These are phyloP conservation scores for Xestobium rufovillosum DNA, from an alignment of 2,888 invertebrate genomes.

Conservation along the genomic window DNA sequence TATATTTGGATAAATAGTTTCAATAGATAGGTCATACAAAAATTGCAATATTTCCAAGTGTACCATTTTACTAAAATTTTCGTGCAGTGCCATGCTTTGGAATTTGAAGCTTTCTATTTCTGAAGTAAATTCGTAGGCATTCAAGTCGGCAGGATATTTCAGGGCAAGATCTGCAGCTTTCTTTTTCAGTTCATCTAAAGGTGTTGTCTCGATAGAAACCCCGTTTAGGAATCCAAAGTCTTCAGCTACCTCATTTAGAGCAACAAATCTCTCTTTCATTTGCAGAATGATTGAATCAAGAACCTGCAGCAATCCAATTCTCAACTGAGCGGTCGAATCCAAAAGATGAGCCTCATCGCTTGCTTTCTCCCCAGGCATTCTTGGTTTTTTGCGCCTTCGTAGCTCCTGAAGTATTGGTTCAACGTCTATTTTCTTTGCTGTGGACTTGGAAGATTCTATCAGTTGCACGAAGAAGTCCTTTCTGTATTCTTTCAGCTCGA, in stretches of 20 bases:
- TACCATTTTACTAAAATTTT: constrained; percentile 2
- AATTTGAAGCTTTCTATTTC: constrained; percentile 12
- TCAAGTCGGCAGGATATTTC: constrained; percentile 7
- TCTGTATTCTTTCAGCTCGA: constrained; percentile 10
- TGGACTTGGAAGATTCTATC: constrained; percentile 8
- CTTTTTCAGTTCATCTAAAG: background rate
- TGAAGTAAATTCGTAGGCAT: constrained; percentile 9
- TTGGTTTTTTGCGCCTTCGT: constrained; percentile 7
- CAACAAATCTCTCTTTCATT: constrained; percentile 6
- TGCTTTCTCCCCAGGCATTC: constrained; percentile 9
- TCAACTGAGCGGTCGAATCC: constrained; percentile 7
- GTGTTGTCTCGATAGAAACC: background rate
- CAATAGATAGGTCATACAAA: constrained; percentile 8
- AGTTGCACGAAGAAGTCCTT: constrained; percentile 9
- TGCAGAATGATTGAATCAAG: constrained; percentile 7
- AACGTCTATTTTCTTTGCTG: constrained; percentile 4
- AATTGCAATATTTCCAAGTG: constrained; percentile 5
- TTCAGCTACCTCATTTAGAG: constrained; percentile 8
- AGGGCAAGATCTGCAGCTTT: constrained; percentile 7
- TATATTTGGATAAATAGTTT: constrained; percentile 8
- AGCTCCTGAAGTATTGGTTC: constrained; percentile 4
- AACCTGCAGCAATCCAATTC: constrained; percentile 4
- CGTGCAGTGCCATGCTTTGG: constrained; percentile 4
- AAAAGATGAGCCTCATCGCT: constrained; percentile 5
- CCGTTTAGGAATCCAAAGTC: background rate